phyloP scores from a whole-genome alignment of 1,140 invertebrate genomes.

The Zaprionus tsacasi region DNA sequence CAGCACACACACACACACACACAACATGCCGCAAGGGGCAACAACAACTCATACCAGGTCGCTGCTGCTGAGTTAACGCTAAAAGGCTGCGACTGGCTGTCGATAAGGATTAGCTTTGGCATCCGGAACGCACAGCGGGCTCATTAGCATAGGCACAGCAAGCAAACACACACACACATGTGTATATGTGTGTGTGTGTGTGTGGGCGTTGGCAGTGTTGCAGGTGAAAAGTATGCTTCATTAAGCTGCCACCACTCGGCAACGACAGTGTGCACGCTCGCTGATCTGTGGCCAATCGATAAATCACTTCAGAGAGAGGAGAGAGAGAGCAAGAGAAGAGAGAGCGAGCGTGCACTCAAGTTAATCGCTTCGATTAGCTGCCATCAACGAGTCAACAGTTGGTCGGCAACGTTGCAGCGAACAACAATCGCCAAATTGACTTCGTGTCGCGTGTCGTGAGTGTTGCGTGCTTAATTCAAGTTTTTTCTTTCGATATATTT shows the following conservation, averaged over 20 bases:
- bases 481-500: not conserved
- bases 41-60: slow-evolving; percentile 1
- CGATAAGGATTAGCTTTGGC: slow-evolving; percentile 55
- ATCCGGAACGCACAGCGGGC: slow-evolving; percentile 32
- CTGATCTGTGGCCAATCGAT: slow-evolving; percentile 22
- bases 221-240: slow-evolving; percentile 78
- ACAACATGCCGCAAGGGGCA: not conserved
- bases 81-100: slow-evolving; percentile 71
- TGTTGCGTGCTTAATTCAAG: slow-evolving; percentile 14
- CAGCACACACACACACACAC: not conserved
- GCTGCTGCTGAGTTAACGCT: slow-evolving; percentile 44
- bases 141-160: slow-evolving; percentile 61
- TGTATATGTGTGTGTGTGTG: not conserved
- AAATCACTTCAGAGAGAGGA: slow-evolving; percentile 16
- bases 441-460: slow-evolving; percentile 13
- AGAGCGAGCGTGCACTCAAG: slow-evolving; percentile 17
- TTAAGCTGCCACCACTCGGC: slow-evolving; percentile 33
- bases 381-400: slow-evolving; percentile 60
- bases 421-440: slow-evolving; percentile 33
- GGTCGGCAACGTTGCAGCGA: slow-evolving; percentile 63
- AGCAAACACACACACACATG: not conserved
- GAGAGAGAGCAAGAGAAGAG: not conserved
- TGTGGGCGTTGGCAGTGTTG: not conserved
- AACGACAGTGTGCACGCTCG: slow-evolving; percentile 10
- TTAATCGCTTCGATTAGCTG: slow-evolving; percentile 51